Evolutionary conservation across 2,113 vertebrate species (phyloP).

Genomic region (Geothlypis trichas): DNA sequence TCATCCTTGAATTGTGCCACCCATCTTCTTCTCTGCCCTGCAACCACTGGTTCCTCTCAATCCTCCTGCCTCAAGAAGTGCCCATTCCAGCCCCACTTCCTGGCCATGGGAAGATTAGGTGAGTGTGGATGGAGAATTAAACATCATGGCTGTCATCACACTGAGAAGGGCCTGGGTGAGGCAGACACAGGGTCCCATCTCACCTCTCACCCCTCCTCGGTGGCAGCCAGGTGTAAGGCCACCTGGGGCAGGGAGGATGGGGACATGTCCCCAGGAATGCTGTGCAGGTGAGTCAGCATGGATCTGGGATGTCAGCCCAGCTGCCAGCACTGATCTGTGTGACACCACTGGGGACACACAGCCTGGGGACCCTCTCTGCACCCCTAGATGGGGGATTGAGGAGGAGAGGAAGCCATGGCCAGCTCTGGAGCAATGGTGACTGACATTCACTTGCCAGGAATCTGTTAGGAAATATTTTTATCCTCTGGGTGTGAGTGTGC

Average conservation of each 20-base stretch:
- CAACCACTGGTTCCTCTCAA: background rate
- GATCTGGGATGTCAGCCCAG: background rate
- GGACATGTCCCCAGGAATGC: background rate
- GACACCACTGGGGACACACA: fast-evolving
- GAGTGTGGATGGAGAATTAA: background rate
- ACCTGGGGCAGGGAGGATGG: background rate
- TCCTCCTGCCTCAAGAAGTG: background rate
- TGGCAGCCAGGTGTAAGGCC: background rate
- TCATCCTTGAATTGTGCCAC: background rate
- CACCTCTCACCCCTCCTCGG: background rate
- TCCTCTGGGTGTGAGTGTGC: slow-evolving; percentile 67
- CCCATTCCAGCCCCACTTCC: background rate
- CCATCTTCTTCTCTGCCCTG: background rate
- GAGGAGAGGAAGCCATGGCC: background rate
- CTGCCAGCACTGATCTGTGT: background rate
- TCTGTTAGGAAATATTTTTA: slow-evolving; percentile 75
- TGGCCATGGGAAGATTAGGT: background rate
- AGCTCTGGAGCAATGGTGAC: background rate
- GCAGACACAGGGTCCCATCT: background rate
- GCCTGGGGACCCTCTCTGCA: background rate
- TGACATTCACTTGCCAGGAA: slow-evolving; percentile 44
- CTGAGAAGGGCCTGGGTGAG: background rate
- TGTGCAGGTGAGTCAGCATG: background rate
- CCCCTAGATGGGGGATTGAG: fast-evolving
- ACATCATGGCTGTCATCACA: background rate